Percentiles rank a stretch among this genome's conserved stretches.
Conservation (phyloP, 2,113 vertebrate species). For the Glaucidium brasilianum region DNA sequence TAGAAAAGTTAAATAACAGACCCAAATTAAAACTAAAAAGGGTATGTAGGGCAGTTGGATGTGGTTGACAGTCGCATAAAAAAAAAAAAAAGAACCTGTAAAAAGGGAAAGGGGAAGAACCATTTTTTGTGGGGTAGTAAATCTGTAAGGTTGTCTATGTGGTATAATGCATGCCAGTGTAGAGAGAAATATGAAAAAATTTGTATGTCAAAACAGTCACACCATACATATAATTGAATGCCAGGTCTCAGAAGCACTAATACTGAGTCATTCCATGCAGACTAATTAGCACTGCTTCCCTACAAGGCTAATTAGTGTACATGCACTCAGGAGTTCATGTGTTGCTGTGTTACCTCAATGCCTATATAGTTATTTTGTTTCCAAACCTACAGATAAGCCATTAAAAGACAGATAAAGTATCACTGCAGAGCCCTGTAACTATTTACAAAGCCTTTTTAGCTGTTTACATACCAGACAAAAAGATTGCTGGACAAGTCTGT, state of each 20-base stretch:
- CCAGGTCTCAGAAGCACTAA: not conserved
- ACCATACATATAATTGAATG: not conserved
- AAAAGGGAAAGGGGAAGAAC: not conserved
- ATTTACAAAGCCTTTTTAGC: not conserved
- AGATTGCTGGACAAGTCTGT: not conserved
- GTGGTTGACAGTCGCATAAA: not conserved
- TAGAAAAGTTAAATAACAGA: not conserved
- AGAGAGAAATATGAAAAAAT: not conserved
- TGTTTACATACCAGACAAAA: not conserved
- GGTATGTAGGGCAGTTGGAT: rapidly evolving
- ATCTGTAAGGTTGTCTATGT: not conserved
- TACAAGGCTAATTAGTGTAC: not conserved
- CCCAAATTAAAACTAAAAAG: not conserved
- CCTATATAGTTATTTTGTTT: not conserved
- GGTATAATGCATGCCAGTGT: not conserved
- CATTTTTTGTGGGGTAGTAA: not conserved
- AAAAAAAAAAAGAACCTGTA: not conserved
- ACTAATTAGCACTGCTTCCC: not conserved
- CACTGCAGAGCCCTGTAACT: not conserved
- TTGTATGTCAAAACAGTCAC: not conserved
- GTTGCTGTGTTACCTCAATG: not conserved
- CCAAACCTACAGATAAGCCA: not conserved
- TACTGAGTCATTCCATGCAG: not conserved
- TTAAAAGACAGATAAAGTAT: not conserved
- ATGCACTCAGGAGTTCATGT: not conserved